phyloP scores from a whole-genome alignment of 2,113 vertebrate species.

The Orycteropus afer region DNA sequence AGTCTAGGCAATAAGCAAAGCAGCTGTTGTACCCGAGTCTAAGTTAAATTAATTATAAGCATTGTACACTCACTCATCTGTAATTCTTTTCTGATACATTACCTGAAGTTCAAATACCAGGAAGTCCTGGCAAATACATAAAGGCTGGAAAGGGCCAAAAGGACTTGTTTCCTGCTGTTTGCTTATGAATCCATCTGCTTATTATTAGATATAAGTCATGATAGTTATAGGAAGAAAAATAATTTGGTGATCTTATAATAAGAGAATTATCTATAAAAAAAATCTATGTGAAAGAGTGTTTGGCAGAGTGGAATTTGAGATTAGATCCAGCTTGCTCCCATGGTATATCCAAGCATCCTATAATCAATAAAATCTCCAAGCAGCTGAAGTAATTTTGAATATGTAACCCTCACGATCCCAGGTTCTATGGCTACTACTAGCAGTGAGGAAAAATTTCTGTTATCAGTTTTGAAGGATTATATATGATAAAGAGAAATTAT shows the following conservation, averaged over 20 bases:
- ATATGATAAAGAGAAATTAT: not conserved
- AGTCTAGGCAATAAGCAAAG: not conserved
- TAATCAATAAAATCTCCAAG: not conserved
- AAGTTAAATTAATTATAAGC: not conserved
- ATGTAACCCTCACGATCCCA: not conserved
- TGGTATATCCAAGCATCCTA: not conserved
- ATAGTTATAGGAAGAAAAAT: not conserved
- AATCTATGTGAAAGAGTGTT: not conserved
- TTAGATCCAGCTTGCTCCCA: not conserved
- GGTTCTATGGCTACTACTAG: not conserved
- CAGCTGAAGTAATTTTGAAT: not conserved
- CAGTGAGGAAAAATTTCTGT: not conserved
- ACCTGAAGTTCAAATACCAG: not conserved
- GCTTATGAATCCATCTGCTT: not conserved
- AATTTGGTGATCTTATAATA: not conserved
- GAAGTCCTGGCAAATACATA: not conserved
- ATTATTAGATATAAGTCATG: not conserved
- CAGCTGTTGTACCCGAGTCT: not conserved
- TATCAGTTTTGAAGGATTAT: not conserved
- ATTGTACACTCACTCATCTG: no score
- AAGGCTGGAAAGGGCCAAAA: not conserved
- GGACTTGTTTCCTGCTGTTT: not conserved
- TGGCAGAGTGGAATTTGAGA: not conserved
- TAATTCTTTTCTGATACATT: no score
- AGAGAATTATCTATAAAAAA: not conserved